Conservation (phyloP, 2,113 vertebrate species). For the Protobothrops mucrosquamatus region DNA sequence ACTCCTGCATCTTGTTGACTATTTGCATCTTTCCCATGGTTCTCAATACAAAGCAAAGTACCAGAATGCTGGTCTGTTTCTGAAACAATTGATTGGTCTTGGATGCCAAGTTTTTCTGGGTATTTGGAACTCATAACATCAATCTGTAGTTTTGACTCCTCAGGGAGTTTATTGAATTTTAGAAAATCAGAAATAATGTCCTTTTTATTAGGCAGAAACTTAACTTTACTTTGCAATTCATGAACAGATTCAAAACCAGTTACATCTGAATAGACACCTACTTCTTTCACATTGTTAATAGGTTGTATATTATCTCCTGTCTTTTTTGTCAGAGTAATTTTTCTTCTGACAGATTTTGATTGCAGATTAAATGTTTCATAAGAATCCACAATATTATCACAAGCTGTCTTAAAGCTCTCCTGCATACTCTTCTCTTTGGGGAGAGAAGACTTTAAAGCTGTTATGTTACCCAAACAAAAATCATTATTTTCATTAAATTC, state of each 20-base stretch:
- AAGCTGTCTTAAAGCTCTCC: slow-evolving; percentile 54
- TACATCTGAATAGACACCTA: slow-evolving; percentile 27
- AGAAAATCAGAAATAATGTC: slow-evolving; percentile 29
- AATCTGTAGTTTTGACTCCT: slow-evolving; percentile 44
- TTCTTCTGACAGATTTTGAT: slow-evolving; percentile 82
- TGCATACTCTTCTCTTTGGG: slow-evolving; percentile 27
- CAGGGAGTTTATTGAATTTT: slow-evolving; percentile 27
- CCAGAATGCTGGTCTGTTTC: slow-evolving; percentile 24
- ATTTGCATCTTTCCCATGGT: slow-evolving; percentile 14
- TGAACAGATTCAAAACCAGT: slow-evolving; percentile 24
- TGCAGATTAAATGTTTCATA: slow-evolving; percentile 71
- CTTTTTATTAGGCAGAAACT: slow-evolving; percentile 36
- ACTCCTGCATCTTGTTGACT: slow-evolving; percentile 30
- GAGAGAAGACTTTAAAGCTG: slow-evolving; percentile 45
- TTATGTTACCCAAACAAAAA: slow-evolving; percentile 48
- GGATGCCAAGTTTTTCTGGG: slow-evolving; percentile 35
- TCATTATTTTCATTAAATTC: slow-evolving; percentile 67
- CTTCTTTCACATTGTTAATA: slow-evolving; percentile 39
- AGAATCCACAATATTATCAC: slow-evolving; percentile 64
- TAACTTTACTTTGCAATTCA: background rate
- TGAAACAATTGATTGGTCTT: slow-evolving; percentile 39
- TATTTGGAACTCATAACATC: background rate
- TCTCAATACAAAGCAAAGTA: slow-evolving; percentile 30
- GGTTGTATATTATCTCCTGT: slow-evolving; percentile 22
- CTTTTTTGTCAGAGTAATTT: slow-evolving; percentile 29